A percentile compares a stretch with the other conserved stretches of the same genome.
Conservation (phyloP, 2,888 invertebrate species). For the Drosophila lacicola region DNA sequence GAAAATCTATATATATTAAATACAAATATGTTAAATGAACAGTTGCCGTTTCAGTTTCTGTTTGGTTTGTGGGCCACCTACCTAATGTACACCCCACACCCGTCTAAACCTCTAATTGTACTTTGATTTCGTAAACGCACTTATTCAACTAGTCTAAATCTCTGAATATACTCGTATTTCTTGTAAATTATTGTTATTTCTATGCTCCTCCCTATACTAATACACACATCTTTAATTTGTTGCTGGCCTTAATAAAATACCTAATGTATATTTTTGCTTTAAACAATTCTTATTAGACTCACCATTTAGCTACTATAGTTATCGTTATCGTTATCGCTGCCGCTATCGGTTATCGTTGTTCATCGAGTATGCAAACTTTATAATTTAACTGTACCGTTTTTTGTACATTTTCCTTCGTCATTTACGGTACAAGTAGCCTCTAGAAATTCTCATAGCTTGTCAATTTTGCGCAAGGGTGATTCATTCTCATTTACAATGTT, state of each 20-base stretch:
- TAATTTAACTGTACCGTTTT: constrained; percentile 29
- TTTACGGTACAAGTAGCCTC: constrained; percentile 30
- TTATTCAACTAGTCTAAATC: constrained; percentile 42
- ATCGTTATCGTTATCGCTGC: constrained; percentile 21
- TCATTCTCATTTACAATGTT: constrained; percentile 5
- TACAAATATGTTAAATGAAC: constrained; percentile 82
- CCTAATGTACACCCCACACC: constrained; percentile 40
- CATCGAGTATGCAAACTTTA: constrained; percentile 27
- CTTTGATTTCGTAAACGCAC: constrained; percentile 60
- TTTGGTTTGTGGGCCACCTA: constrained; percentile 49
- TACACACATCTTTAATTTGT: constrained; percentile 42
- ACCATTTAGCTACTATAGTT: constrained; percentile 37
- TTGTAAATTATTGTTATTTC: constrained; percentile 40
- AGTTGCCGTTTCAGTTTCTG: constrained; percentile 62
- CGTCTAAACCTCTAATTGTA: constrained; percentile 58
- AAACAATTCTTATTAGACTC: constrained; percentile 42
- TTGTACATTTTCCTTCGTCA: constrained; percentile 32
- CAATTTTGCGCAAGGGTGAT: constrained; percentile 51
- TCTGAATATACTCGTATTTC: constrained; percentile 34
- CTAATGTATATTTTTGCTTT: constrained; percentile 67
- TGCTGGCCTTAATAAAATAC: constrained; percentile 52
- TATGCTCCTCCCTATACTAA: constrained; percentile 43
- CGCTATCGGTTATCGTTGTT: constrained; percentile 41
- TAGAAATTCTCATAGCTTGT: constrained; percentile 39
- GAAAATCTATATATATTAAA: constrained; percentile 82